Base-by-base conservation (phyloP, 2,113 vertebrate genomes). In the Alethe castanea region DNA sequence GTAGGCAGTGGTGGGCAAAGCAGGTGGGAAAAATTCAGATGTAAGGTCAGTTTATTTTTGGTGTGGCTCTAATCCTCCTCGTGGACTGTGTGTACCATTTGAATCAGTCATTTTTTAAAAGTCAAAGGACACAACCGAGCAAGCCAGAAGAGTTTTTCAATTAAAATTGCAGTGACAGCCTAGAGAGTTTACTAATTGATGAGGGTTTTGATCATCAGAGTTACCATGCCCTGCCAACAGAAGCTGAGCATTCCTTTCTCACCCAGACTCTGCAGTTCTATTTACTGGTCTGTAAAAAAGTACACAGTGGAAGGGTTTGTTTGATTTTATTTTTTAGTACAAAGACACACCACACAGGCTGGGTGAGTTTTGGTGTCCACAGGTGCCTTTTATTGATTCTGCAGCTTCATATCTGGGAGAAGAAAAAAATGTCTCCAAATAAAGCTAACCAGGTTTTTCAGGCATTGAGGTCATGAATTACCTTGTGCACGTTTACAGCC, bases 301-400 rank as follows among this genome's bases (percentile, higher is more conserved):
- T 79, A 92, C 91, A 81, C 31, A 67, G 95, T 94, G 83, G 86
- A 91, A 91, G 94, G 54, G 79, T 93, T 96, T 72, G 92, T 95
- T 97, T 92, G 95, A 96, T 97, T 97, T 98, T 93, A 79, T 81
- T 91, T 96, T 93, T 95, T 77, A 80, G 50, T 61, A 73, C 47
- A 81, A 83, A 95, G 85, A 89, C 64, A 80, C 44, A 17, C 96
- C 96, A 96, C 94, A 86, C 77, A 71, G 94, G 81, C 82, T 88
- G 93, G 91, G 83, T 95, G 91, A 92, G 85, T 95, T 95, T 89
- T 93, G 94, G 95, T 97, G 96, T 98, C 95, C 95, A 90, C 91
- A 89, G 97, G 97, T 98, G 98, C 97, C 97, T 98, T 98, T 96
- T 96, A 94, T 88, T 92, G 57, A 92, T 91, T 87, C 92, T 96